phyloP scores from a whole-genome alignment of 2,113 vertebrate genomes.

The Chloroceryle aenea region DNA sequence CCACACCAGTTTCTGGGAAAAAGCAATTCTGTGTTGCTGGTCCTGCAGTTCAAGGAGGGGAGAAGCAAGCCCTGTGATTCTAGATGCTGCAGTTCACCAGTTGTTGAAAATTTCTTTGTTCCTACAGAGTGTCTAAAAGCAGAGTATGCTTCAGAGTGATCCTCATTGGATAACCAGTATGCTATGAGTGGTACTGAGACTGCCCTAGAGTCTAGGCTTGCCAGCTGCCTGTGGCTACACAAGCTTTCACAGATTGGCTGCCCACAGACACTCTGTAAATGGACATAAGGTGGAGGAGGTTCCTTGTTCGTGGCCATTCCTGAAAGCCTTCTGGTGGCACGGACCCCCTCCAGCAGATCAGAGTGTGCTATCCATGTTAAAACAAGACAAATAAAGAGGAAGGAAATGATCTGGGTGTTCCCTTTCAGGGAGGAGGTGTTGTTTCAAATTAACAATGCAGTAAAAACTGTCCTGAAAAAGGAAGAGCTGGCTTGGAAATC shows the following conservation, averaged over 20 bases:
- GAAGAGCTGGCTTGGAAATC: background rate
- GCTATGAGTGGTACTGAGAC: background rate
- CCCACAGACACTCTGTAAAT: accelerated
- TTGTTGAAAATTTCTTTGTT: background rate
- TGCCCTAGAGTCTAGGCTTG: background rate
- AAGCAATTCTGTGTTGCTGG: accelerated
- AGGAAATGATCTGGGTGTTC: background rate
- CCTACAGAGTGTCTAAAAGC: background rate
- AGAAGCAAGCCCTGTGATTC: background rate
- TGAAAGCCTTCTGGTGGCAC: background rate
- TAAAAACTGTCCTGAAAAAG: background rate
- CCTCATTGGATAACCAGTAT: background rate
- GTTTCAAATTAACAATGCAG: background rate
- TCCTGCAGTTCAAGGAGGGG: background rate
- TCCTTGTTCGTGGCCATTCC: background rate
- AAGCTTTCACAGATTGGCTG: background rate
- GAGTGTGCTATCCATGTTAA: background rate
- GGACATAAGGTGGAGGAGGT: background rate
- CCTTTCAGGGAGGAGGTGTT: background rate
- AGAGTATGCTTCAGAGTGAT: background rate
- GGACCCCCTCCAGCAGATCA: background rate
- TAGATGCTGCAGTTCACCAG: background rate
- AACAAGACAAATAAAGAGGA: background rate
- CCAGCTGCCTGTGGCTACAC: background rate
- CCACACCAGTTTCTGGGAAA: background rate